These are phyloP conservation scores for Lycaon pictus DNA, from an alignment of 2,113 vertebrate species.

Conservation along the genomic window DNA sequence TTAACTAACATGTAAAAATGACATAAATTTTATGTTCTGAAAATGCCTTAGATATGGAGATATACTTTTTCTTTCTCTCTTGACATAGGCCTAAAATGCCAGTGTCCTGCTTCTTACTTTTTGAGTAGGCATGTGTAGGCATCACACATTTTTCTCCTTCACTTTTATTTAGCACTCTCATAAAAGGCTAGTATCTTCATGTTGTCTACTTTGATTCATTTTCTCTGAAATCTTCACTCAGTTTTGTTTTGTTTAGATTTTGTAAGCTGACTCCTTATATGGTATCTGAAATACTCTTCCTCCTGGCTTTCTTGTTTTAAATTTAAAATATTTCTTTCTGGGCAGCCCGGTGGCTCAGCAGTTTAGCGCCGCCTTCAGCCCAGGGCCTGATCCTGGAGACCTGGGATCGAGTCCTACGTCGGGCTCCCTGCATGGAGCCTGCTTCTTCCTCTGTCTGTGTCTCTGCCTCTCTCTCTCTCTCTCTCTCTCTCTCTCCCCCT, in stretches of 20 bases:
- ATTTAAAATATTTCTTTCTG: background rate
- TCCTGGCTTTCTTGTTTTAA: slow-evolving; percentile 3
- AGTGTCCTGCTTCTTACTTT: background rate
- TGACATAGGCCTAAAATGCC: background rate
- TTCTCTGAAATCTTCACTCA: slow-evolving; percentile 42
- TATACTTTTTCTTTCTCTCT: background rate
- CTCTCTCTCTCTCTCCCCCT: too few species aligned
- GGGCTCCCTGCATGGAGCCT: too few species aligned
- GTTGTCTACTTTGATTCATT: slow-evolving; percentile 34
- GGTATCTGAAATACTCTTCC: slow-evolving; percentile 30
- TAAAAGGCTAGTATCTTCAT: slow-evolving; percentile 9
- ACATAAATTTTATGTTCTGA: slow-evolving; percentile 20
- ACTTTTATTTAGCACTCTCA: slow-evolving; percentile 45
- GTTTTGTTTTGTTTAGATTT: slow-evolving; percentile 35
- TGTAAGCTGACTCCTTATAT: slow-evolving; percentile 30
- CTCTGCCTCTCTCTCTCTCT: too few species aligned
- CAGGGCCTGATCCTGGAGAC: too few species aligned
- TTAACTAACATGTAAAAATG: slow-evolving; percentile 18
- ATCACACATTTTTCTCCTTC: background rate
- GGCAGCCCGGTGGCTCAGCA: too few species aligned
- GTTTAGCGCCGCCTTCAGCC: too few species aligned
- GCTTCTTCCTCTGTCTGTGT: too few species aligned
- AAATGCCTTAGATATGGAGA: slow-evolving; percentile 28
- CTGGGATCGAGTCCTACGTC: too few species aligned
- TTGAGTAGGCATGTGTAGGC: background rate